Percentiles rank a stretch among this genome's conserved stretches.
Conservation (phyloP, 1,140 invertebrate genomes). For the Polypedilum vanderplanki region DNA sequence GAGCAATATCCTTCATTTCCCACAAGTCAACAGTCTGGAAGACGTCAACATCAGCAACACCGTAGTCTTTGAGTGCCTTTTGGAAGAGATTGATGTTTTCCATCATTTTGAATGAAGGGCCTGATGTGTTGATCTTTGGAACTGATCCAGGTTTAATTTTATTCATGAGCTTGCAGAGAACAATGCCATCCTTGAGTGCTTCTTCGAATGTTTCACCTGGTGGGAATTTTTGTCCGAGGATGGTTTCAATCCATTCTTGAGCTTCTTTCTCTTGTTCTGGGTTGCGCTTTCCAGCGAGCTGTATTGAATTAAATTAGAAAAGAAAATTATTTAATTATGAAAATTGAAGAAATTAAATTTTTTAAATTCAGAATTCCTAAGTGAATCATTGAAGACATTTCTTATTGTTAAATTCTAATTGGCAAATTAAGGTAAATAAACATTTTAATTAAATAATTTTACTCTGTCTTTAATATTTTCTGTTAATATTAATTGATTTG, state of each 20-base stretch:
- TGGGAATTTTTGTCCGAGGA: slow-evolving; percentile 80
- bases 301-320: slow-evolving; percentile 33
- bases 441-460: too few relatives aligned
- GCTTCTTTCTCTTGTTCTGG: slow-evolving; percentile 80
- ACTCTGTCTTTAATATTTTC: too few relatives aligned
- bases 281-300: slow-evolving; percentile 86
- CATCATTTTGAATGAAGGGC: slow-evolving; percentile 92
- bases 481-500: too few relatives aligned
- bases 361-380: not conserved
- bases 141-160: slow-evolving; percentile 73
- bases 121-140: slow-evolving; percentile 78
- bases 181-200: slow-evolving; percentile 74
- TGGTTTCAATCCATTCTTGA: slow-evolving; percentile 83
- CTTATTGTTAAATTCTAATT: too few relatives aligned
- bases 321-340: slow-evolving; percentile 30
- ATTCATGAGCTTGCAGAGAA: slow-evolving; percentile 88
- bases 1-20: slow-evolving; percentile 89
- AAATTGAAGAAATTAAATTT: slow-evolving; percentile 15
- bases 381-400: too few relatives aligned
- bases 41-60: slow-evolving; percentile 85
- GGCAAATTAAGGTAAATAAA: too few relatives aligned
- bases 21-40: slow-evolving; percentile 96
- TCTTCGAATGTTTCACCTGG: slow-evolving; percentile 68
- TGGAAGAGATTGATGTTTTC: slow-evolving; percentile 95
- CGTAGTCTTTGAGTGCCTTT: slow-evolving; percentile 76